Conservation (phyloP, 2,888 invertebrate genomes). For the Pomacea canaliculata region DNA sequence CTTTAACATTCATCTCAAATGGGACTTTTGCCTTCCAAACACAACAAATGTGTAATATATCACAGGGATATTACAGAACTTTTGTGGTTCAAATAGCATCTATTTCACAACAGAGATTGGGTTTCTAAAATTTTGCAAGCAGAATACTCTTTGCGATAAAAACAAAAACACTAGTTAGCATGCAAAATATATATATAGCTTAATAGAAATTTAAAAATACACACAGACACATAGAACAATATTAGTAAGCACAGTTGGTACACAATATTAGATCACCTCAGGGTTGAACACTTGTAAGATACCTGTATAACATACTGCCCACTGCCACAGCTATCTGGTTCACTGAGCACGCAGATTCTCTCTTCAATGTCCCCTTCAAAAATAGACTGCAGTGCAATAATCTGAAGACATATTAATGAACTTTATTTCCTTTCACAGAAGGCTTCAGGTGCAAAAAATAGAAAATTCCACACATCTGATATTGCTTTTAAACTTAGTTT, state of each 20-base stretch:
- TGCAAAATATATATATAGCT: no score
- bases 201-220: no score
- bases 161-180: no score
- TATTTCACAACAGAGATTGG: no score
- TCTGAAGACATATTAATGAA: conserved; percentile 26
- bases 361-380: conserved; percentile 43
- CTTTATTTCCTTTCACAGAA: no score
- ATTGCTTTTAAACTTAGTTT: no score
- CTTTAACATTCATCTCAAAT: conserved; percentile 30
- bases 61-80: no score
- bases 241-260: neutral
- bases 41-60: conserved; percentile 1
- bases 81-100: no score
- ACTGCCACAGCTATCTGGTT: conserved; percentile 24
- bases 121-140: no score
- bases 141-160: no score
- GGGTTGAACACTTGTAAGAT: neutral
- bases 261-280: neutral
- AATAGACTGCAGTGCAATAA: conserved; percentile 45
- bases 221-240: neutral
- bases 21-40: conserved; percentile 39
- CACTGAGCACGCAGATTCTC: conserved; percentile 35
- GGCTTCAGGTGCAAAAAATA: no score
- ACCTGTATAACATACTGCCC: conserved; percentile 26
- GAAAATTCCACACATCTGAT: no score